Conservation (phyloP, 2,113 vertebrate species). For the Thalassarche chlororhynchos region DNA sequence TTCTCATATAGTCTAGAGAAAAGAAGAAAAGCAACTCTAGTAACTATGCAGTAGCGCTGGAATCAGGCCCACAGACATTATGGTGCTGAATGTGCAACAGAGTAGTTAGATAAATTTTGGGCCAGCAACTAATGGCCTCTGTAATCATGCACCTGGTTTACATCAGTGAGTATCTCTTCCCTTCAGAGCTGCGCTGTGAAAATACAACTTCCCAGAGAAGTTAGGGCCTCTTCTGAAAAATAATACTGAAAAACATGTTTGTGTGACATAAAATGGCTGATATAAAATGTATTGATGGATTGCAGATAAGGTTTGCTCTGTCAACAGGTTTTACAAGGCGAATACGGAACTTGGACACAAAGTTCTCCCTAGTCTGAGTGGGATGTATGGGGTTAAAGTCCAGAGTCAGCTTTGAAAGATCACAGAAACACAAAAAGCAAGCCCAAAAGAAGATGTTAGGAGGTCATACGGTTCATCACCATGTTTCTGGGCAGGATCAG, state of each 20-base stretch:
- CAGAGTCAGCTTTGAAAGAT: not conserved
- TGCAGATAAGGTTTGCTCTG: not conserved
- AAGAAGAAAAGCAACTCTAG: not conserved
- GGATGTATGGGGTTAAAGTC: not conserved
- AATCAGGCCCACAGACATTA: not conserved
- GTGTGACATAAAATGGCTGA: not conserved
- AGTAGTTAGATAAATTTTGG: not conserved
- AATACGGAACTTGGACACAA: not conserved
- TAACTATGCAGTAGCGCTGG: not conserved
- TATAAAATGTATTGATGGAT: not conserved
- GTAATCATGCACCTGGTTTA: not conserved
- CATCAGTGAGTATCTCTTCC: not conserved
- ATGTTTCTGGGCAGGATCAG: not conserved
- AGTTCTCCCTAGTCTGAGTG: not conserved
- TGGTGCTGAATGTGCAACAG: not conserved
- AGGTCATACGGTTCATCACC: not conserved
- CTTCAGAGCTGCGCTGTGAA: not conserved
- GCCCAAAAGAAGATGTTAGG: not conserved
- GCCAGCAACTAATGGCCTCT: not conserved
- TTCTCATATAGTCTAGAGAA: not conserved
- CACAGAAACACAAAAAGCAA: not conserved
- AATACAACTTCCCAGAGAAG: not conserved
- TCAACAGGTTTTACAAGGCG: not conserved
- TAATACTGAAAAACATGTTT: not conserved
- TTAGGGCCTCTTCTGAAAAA: not conserved